Evolutionary conservation across 2,113 vertebrate species (phyloP).

Genomic region (Gulo gulo): DNA sequence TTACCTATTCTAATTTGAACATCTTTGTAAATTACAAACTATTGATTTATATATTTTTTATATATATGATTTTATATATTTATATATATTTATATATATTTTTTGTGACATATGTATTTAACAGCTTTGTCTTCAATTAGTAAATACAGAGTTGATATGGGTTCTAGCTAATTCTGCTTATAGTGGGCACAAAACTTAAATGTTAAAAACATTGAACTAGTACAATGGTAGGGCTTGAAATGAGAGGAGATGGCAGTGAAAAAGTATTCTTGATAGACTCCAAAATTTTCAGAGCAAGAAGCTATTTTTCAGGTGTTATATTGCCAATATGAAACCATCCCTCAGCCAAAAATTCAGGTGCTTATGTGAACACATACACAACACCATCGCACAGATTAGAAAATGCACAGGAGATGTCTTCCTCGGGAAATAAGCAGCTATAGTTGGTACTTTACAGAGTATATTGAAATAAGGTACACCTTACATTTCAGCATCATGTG

Average conservation of each 20-base stretch:
- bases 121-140: neutral
- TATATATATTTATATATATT: too few relatives aligned
- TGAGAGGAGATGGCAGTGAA: neutral
- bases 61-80: too few relatives aligned
- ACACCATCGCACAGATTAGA: neutral
- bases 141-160: neutral
- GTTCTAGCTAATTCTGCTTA: neutral
- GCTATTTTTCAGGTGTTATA: conserved; percentile 1
- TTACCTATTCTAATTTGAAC: neutral
- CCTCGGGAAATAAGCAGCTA: neutral
- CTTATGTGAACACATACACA: neutral
- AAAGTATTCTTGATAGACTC: neutral
- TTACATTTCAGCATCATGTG: neutral
- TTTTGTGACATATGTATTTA: neutral
- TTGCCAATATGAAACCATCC: neutral
- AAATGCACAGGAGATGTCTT: neutral
- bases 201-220: neutral
- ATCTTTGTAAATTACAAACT: neutral
- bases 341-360: neutral
- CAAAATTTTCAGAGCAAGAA: neutral
- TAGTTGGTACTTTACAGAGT: neutral
- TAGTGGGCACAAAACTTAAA: neutral
- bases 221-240: neutral
- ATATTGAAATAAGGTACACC: neutral
- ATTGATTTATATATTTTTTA: neutral